Percentiles rank a stretch among this genome's conserved stretches.
Conservation (phyloP, 1,140 invertebrate species). For the Ceratina australensis region DNA sequence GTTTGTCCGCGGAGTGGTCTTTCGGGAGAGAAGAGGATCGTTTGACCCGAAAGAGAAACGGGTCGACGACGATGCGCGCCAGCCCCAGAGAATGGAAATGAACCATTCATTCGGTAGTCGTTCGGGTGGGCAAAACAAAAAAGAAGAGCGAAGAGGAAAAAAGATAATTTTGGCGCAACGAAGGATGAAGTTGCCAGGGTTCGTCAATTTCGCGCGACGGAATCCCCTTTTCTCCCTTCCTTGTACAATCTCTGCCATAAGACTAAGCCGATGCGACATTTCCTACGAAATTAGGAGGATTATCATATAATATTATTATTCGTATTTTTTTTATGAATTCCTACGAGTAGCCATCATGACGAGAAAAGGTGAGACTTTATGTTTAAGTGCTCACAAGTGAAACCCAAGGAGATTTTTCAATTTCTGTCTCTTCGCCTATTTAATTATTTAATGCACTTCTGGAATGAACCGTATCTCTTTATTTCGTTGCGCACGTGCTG, state of each 20-base stretch:
- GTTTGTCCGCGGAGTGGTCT: constrained; percentile 49
- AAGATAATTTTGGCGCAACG: constrained; percentile 21
- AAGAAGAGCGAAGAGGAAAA: neutral
- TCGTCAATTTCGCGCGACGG: constrained; percentile 50
- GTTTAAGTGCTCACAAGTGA: no score
- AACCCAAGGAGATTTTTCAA: no score
- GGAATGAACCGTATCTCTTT: neutral
- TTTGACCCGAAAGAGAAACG: constrained; percentile 58
- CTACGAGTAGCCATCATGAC: no score
- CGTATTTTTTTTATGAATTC: no score
- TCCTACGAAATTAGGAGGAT: no score
- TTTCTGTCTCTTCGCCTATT: no score
- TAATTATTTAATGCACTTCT: no score
- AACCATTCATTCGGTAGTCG: constrained; percentile 58
- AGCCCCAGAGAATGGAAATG: constrained; percentile 31
- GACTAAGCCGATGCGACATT: no score
- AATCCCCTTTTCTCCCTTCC: neutral
- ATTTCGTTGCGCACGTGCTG: neutral
- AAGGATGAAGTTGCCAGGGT: constrained; percentile 27
- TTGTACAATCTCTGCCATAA: no score
- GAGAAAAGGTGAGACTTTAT: no score
- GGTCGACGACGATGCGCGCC: constrained; percentile 39
- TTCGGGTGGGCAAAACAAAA: neutral
- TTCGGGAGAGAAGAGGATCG: constrained; percentile 49
- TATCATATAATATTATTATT: no score